A percentile compares a stretch with the other conserved stretches of the same genome.
Conservation (phyloP, 1,140 invertebrate genomes). For the Druon quercuslanigerum region DNA sequence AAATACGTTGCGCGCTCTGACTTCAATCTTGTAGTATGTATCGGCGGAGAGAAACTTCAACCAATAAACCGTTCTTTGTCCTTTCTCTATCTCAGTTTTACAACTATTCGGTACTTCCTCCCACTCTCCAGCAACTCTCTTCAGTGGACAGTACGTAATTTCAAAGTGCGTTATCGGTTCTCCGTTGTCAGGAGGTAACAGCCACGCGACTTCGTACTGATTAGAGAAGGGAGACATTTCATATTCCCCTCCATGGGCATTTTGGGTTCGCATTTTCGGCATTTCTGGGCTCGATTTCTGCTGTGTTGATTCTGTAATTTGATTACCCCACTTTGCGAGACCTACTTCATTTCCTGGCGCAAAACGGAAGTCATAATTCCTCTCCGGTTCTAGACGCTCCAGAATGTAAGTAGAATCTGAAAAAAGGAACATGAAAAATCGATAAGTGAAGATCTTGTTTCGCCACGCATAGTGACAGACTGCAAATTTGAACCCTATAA, state of each 20-base stretch:
- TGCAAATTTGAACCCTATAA: background rate
- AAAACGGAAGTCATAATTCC: conserved; percentile 90
- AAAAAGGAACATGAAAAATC: background rate
- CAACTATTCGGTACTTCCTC: conserved; percentile 78
- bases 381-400: conserved; percentile 87
- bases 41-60: conserved; percentile 83
- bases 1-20: conserved; percentile 89
- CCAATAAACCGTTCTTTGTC: conserved; percentile 80
- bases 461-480: no score
- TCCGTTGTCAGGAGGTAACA: conserved; percentile 89
- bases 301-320: conserved; percentile 77
- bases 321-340: conserved; percentile 82
- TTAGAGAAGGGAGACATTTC: conserved; percentile 80
- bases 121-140: conserved; percentile 80
- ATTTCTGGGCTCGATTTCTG: conserved; percentile 76
- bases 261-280: conserved; percentile 73
- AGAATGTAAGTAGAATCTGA: conserved; percentile 79
- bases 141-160: conserved; percentile 84
- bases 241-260: conserved; percentile 55
- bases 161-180: conserved; percentile 90
- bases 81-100: conserved; percentile 75
- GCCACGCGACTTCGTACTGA: conserved; percentile 88
- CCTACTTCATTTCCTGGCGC: conserved; percentile 90
- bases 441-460: no score
- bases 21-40: conserved; percentile 87